Percentiles rank a stretch among this genome's conserved stretches.
These are phyloP conservation scores for Panurus biarmicus DNA, from an alignment of 2,113 vertebrate species.

Conservation along the genomic window DNA sequence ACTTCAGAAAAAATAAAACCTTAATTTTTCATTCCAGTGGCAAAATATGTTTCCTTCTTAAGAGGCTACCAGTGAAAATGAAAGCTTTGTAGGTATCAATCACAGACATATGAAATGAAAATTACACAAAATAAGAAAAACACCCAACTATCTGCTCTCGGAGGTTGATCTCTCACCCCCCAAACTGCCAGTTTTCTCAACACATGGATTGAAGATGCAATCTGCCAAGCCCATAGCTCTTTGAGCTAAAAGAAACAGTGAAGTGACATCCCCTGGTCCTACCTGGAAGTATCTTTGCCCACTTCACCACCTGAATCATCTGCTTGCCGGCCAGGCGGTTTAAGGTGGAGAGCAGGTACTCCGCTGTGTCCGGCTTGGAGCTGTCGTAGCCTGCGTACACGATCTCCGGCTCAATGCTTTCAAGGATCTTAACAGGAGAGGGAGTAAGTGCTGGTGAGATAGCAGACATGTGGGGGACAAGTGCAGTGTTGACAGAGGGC, in stretches of 20 bases:
- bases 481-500: slow-evolving; percentile 80
- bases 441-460: slow-evolving; percentile 86
- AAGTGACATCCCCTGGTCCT: background rate
- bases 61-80: background rate
- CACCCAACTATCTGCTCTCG: background rate
- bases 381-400: slow-evolving; percentile 92
- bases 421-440: slow-evolving; percentile 87
- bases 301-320: slow-evolving; percentile 99
- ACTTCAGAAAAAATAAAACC: background rate
- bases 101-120: background rate
- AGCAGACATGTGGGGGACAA: slow-evolving; percentile 83
- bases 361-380: slow-evolving; percentile 87
- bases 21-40: background rate
- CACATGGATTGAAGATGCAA: background rate
- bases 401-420: slow-evolving; percentile 92
- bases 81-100: background rate
- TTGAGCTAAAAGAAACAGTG: background rate
- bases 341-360: slow-evolving; percentile 93
- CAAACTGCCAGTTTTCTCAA: background rate
- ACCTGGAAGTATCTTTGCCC: slow-evolving; percentile 99
- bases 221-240: background rate
- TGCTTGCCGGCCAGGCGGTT: slow-evolving; percentile 97
- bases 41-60: background rate
- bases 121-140: background rate
- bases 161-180: background rate